These are phyloP conservation scores for Plemyria rubiginata DNA, from an alignment of 2,888 invertebrate species.

Conservation along the genomic window DNA sequence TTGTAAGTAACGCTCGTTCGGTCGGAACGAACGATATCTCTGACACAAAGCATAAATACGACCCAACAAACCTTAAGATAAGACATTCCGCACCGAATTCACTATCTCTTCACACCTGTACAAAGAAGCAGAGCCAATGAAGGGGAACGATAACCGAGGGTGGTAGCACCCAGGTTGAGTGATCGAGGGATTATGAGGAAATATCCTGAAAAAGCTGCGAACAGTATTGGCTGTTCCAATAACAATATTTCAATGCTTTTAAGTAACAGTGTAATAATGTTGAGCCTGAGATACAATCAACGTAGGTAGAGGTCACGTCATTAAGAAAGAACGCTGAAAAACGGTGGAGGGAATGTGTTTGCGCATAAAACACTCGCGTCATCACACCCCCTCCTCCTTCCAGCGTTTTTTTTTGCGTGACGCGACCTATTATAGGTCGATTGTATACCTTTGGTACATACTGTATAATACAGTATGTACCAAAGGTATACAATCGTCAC, in stretches of 20 bases:
- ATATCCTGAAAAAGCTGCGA: background rate
- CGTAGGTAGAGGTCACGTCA: no score
- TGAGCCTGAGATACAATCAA: no score
- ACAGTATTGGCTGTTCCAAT: background rate
- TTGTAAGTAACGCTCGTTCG: constrained; percentile 24
- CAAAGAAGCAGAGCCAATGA: constrained; percentile 27
- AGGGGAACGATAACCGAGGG: constrained; percentile 25
- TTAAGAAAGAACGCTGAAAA: no score
- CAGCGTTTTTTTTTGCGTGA: no score
- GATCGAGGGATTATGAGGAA: background rate
- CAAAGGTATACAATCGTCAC: no score
- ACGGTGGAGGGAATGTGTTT: no score
- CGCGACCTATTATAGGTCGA: no score
- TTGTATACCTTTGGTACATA: no score
- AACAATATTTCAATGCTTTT: background rate
- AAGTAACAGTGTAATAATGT: background rate
- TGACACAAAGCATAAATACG: constrained; percentile 20
- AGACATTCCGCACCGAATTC: constrained; percentile 19
- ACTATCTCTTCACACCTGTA: constrained; percentile 27
- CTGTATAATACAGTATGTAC: no score
- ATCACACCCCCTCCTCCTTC: no score
- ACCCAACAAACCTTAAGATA: constrained; percentile 21
- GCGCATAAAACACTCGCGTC: no score
- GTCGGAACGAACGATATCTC: constrained; percentile 26
- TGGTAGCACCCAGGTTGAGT: constrained; percentile 8